A percentile compares a stretch with the other conserved stretches of the same genome.
Evolutionary conservation across 2,113 vertebrate genomes (phyloP).

Genomic region (Scatophagus argus): DNA sequence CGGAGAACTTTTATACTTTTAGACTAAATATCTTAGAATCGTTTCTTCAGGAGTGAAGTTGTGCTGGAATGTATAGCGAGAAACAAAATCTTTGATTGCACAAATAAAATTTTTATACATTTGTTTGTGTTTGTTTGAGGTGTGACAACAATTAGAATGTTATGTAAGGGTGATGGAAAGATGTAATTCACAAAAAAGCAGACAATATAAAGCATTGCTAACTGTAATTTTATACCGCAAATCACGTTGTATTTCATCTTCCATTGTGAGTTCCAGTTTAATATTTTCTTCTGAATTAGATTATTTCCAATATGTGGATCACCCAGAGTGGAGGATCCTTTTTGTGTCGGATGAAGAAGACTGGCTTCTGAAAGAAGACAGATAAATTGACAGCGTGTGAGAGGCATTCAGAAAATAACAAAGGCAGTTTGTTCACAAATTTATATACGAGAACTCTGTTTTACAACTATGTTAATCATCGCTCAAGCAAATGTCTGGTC

Average conservation of each 20-base stretch:
- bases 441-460: conserved; percentile 31
- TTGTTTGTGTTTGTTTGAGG: conserved; percentile 22
- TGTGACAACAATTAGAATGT: neutral
- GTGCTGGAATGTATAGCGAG: neutral
- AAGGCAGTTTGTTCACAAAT: conserved; percentile 33
- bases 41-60: neutral
- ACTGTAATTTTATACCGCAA: conserved; percentile 44
- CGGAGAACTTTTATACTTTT: too few relatives aligned
- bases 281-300: conserved; percentile 37
- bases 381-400: conserved; percentile 47
- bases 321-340: conserved; percentile 41
- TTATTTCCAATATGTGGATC: conserved; percentile 45
- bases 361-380: conserved; percentile 43
- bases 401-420: conserved; percentile 47
- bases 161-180: conserved; percentile 9
- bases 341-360: conserved; percentile 53
- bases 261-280: neutral
- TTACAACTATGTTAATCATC: conserved; percentile 65
- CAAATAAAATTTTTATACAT: neutral
- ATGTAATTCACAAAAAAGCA: conserved; percentile 10
- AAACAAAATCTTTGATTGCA: neutral
- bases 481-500: conserved; percentile 47
- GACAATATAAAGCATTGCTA: conserved; percentile 20
- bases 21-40: neutral
- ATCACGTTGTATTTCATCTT: conserved; percentile 25